Percentiles rank a stretch among this genome's conserved stretches.
These are phyloP conservation scores for Anabacerthia variegaticeps DNA, from an alignment of 2,797 vertebrate genomes.

Conservation along the genomic window DNA sequence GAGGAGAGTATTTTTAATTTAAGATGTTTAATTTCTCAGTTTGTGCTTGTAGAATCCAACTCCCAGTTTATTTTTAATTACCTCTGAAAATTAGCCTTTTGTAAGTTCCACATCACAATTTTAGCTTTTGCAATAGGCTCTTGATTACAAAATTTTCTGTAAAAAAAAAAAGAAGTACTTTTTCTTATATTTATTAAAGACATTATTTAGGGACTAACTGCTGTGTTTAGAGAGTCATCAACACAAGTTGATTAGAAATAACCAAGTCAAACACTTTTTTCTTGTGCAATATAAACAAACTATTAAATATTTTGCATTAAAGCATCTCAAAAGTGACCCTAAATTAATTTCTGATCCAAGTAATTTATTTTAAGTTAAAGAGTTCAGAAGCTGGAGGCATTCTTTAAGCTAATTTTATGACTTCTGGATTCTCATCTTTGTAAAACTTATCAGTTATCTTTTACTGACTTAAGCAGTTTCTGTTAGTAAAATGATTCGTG, in stretches of 20 bases:
- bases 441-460: not conserved
- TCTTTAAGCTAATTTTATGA: not conserved
- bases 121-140: not conserved
- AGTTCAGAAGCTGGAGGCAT: not conserved
- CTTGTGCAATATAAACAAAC: not conserved
- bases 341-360: not conserved
- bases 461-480: not conserved
- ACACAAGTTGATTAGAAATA: not conserved
- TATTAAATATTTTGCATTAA: not conserved
- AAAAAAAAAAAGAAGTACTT: not conserved
- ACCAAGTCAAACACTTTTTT: not conserved
- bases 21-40: not conserved
- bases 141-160: not conserved
- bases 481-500: not conserved
- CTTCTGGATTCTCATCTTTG: not conserved
- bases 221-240: not conserved
- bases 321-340: not conserved
- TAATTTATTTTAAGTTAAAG: not conserved
- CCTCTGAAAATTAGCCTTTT: not conserved
- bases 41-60: not conserved
- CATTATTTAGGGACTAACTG: not conserved
- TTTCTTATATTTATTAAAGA: not conserved
- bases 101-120: not conserved
- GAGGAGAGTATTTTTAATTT: not conserved
- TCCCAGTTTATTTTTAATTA: not conserved